Base-by-base conservation (phyloP, 2,797 vertebrate species). In the Enteromius viviparus region DNA sequence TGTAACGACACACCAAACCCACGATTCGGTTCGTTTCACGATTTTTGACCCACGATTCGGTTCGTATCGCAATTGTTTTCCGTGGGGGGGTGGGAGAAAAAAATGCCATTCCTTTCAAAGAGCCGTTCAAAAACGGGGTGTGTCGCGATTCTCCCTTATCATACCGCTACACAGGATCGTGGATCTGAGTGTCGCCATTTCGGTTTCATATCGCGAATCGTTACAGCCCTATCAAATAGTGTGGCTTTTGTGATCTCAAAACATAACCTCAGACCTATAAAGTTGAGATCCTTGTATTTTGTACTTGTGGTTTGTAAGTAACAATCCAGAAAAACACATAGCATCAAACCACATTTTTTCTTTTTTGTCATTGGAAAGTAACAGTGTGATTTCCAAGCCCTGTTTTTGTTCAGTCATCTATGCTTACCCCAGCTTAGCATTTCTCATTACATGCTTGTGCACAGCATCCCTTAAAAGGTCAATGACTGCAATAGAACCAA, bases 391-490 rank as follows among this genome's bases (percentile, higher is more conserved):
- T 53, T 51, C 32, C 40, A 64, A 32, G 5, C 17, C 23, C n/a
- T 34, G 58, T 49, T 64, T 37, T 23, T 65, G 10, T 34, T 65
- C 10, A 49, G 26, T 49, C 42, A 26, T 45, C 34, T 69, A 11
- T 55, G 23, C 21, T 68, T 51, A 68, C 29, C 21, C 12, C n/a
- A 69, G 47, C 14, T 42, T 40, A 78, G 78, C 34, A 80, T 58
- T 55, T 42, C 42, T 64, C 40, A 51, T 47, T 72, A 49, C 68
- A 45, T 62, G 45, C 21, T 14, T 62, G 42, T 71, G 55, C 55
- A 76, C 23, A 76, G 42, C 60, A 60, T 34, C 26, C 21, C 10
- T 76, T 75, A 23, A 82, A 82, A 82, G 23, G 62, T 55, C 62
- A 76, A 42, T 68, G 23, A 32, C 0, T 40, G n/a, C 15, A 66